Conservation (phyloP, 2,113 vertebrate genomes). For the Vidua chalybeata region DNA sequence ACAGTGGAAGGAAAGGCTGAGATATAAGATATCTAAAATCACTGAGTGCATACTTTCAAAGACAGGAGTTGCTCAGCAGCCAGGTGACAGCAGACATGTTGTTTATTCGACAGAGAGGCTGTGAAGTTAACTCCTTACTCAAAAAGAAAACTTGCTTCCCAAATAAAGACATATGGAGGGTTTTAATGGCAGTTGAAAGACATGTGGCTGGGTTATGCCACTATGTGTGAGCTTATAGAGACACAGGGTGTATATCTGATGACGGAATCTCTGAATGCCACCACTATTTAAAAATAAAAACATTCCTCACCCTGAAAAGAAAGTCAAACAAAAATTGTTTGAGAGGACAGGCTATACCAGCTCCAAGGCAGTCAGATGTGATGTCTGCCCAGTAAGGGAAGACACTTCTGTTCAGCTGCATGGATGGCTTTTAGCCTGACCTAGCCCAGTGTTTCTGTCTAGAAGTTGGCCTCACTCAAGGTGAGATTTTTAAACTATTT, state of each 20-base stretch:
- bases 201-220: constrained; percentile 3
- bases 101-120: constrained; percentile 53
- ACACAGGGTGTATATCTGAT: neutral
- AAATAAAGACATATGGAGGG: constrained; percentile 23
- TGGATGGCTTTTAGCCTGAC: neutral
- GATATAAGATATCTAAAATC: constrained; percentile 56
- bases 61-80: constrained; percentile 56
- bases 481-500: neutral
- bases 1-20: neutral
- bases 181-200: constrained; percentile 36
- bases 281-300: neutral
- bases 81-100: constrained; percentile 34
- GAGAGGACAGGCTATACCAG: neutral
- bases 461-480: neutral
- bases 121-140: constrained; percentile 51
- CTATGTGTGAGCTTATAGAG: neutral
- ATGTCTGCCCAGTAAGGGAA: neutral
- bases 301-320: neutral
- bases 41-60: constrained; percentile 39
- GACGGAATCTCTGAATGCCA: neutral
- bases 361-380: fast-evolving
- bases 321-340: neutral
- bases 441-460: neutral
- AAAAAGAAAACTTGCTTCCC: constrained; percentile 8
- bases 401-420: neutral